These are phyloP conservation scores for Allygus modestus DNA, from an alignment of 2,888 invertebrate genomes.

Conservation along the genomic window DNA sequence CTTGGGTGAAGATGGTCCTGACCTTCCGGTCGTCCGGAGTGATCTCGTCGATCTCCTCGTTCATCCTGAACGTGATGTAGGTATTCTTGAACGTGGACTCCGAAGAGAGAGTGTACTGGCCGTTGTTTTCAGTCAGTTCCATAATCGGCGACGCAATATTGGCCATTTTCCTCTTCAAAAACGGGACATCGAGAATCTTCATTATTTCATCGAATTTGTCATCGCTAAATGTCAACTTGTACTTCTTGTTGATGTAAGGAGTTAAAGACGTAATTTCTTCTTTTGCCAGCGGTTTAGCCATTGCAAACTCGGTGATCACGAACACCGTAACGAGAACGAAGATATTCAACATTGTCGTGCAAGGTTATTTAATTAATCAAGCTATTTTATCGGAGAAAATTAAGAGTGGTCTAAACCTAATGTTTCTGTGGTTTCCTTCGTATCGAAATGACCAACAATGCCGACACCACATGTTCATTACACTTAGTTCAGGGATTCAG, in stretches of 20 bases:
- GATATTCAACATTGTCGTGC: not conserved
- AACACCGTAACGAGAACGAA: not conserved
- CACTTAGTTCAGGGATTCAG: too few relatives aligned
- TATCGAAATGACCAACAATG: too few relatives aligned
- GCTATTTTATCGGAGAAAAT: too few relatives aligned
- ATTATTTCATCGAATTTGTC: constrained; percentile 92
- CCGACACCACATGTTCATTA: too few relatives aligned
- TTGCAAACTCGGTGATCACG: not conserved
- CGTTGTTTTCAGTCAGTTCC: constrained; percentile 86
- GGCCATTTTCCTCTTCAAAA: constrained; percentile 92
- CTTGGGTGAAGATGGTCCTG: constrained; percentile 83
- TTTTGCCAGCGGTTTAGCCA: not conserved
- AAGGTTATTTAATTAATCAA: too few relatives aligned
- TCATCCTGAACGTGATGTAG: constrained; percentile 88
- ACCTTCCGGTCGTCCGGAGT: constrained; percentile 94
- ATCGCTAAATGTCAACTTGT: constrained; percentile 87
- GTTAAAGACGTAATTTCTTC: not conserved
- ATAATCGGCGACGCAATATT: constrained; percentile 89
- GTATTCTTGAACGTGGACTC: constrained; percentile 94
- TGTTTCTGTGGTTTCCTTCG: too few relatives aligned
- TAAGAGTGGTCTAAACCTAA: too few relatives aligned
- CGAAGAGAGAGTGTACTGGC: constrained; percentile 86
- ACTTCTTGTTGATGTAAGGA: constrained; percentile 78
- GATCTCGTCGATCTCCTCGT: constrained; percentile 93
- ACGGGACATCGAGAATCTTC: constrained; percentile 91